phyloP scores from a whole-genome alignment of 1,140 invertebrate genomes.

The Sitobion miscanthi region DNA sequence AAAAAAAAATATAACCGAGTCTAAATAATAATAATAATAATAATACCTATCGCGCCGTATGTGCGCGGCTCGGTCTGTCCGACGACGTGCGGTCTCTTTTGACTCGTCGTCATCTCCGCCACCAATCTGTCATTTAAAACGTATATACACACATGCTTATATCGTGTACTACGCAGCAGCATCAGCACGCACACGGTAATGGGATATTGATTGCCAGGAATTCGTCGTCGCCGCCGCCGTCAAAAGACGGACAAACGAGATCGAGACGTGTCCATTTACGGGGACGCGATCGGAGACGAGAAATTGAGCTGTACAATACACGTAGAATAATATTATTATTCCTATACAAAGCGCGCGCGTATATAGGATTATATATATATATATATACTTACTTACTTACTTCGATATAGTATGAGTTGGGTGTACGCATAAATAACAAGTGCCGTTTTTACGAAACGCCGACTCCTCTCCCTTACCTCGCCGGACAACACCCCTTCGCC shows the following conservation, averaged over 20 bases:
- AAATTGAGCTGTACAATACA: slow-evolving; percentile 37
- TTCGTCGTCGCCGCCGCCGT: slow-evolving; percentile 9
- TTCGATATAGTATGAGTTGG: background rate
- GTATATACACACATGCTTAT: background rate
- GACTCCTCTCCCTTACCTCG: background rate
- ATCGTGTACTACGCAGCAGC: no score
- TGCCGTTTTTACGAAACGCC: slow-evolving; percentile 32
- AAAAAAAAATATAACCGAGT: background rate
- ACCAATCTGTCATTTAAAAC: slow-evolving; percentile 49
- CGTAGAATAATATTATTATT: background rate
- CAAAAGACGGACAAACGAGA: background rate
- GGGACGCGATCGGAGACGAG: slow-evolving; percentile 23
- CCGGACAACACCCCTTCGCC: background rate
- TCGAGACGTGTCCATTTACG: slow-evolving; percentile 50
- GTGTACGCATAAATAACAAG: slow-evolving; percentile 24
- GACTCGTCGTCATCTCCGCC: background rate
- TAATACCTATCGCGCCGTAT: background rate
- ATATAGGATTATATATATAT: background rate
- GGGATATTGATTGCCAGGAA: slow-evolving; percentile 48
- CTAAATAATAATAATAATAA: background rate
- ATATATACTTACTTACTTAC: no score
- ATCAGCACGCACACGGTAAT: background rate
- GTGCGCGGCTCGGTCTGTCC: background rate
- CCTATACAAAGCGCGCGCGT: background rate
- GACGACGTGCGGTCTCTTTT: background rate